phyloP scores from a whole-genome alignment of 2,113 vertebrate species.

The Micromys minutus region DNA sequence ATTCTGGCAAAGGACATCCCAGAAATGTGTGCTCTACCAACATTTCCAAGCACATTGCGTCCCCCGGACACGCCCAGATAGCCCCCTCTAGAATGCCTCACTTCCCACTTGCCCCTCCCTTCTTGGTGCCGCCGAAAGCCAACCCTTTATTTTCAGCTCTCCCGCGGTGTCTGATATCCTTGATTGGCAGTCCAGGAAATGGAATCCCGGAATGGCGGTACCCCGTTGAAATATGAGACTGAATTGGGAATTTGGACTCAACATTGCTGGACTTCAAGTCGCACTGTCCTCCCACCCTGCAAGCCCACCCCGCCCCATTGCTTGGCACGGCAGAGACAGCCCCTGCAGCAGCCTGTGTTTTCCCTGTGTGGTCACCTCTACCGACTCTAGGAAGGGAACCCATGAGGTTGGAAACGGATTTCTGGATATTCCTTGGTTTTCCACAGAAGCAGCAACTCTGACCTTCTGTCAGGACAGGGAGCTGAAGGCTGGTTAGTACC shows the following conservation, averaged over 20 bases:
- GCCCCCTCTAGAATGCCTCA: rapidly evolving
- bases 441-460: background rate
- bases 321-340: no score
- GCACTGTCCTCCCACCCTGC: background rate
- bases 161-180: background rate
- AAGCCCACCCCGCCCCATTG: no score
- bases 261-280: background rate
- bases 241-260: background rate
- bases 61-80: rapidly evolving
- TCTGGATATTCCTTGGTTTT: background rate
- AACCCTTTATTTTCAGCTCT: background rate
- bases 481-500: background rate
- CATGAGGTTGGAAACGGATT: background rate
- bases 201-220: background rate
- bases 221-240: background rate
- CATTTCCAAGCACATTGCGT: rapidly evolving
- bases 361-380: background rate
- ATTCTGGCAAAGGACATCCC: background rate
- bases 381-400: background rate
- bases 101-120: background rate
- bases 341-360: background rate
- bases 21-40: background rate
- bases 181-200: background rate
- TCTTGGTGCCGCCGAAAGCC: background rate
- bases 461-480: background rate